Conservation (phyloP, 2,888 invertebrate genomes). For the Thelaira solivaga region DNA sequence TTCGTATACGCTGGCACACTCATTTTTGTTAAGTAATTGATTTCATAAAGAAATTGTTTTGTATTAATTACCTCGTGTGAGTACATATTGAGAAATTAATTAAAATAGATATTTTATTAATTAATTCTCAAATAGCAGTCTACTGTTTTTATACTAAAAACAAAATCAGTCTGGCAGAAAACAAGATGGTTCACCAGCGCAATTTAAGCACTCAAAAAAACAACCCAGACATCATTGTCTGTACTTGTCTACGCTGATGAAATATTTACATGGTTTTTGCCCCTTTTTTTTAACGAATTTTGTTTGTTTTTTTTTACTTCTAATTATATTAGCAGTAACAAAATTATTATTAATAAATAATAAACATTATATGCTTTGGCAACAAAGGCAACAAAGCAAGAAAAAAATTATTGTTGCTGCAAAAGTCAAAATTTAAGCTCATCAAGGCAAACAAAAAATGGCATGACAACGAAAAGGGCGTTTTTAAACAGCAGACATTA, state of each 20-base stretch:
- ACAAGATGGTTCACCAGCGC: slow-evolving; percentile 38
- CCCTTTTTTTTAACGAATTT: not conserved
- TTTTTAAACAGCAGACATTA: slow-evolving; percentile 13
- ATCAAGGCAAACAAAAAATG: not conserved
- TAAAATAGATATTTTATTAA: too few relatives aligned
- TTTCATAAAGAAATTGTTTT: too few relatives aligned
- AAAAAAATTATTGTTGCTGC: not conserved
- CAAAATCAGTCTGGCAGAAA: not conserved
- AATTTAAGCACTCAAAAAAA: not conserved
- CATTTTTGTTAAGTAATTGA: too few relatives aligned
- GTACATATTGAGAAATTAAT: too few relatives aligned
- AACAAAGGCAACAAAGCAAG: too few relatives aligned
- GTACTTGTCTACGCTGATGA: slow-evolving; percentile 22
- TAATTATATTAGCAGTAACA: too few relatives aligned
- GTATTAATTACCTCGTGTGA: too few relatives aligned
- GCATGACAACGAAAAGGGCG: slow-evolving; percentile 20
- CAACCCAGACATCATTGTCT: slow-evolving; percentile 17
- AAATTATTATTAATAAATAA: too few relatives aligned
- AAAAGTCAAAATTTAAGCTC: not conserved
- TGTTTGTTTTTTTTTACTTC: too few relatives aligned
- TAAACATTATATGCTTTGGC: too few relatives aligned
- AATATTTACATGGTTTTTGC: not conserved
- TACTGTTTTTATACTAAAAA: not conserved
- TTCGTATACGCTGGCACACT: too few relatives aligned
- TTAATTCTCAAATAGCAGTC: too few relatives aligned